Percentiles rank a stretch among this genome's conserved stretches.
phyloP scores from a whole-genome alignment of 2,888 invertebrate genomes.

The Dichetophora obliterata region DNA sequence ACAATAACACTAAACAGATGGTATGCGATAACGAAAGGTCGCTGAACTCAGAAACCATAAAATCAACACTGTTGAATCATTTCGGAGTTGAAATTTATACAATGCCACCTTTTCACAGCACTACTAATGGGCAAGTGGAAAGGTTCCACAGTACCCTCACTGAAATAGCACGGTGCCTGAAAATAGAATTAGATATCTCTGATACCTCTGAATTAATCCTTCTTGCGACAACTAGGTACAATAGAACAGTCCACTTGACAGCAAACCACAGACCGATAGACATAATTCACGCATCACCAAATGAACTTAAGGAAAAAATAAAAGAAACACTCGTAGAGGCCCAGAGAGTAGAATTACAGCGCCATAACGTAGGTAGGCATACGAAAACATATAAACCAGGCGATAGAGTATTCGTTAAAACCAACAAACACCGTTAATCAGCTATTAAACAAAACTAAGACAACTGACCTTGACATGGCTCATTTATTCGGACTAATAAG shows the following conservation, averaged over 20 bases:
- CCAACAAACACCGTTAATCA: neutral
- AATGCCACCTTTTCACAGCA: slow-evolving; percentile 44
- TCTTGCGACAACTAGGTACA: slow-evolving; percentile 42
- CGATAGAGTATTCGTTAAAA: slow-evolving; percentile 8
- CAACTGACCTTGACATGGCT: too few relatives aligned
- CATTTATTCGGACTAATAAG: too few relatives aligned
- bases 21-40: slow-evolving; percentile 41
- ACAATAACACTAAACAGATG: slow-evolving; percentile 36
- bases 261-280: slow-evolving; percentile 33
- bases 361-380: too few relatives aligned
- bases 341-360: too few relatives aligned
- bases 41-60: slow-evolving; percentile 30
- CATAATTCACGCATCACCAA: slow-evolving; percentile 15
- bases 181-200: slow-evolving; percentile 41
- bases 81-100: slow-evolving; percentile 26
- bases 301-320: neutral
- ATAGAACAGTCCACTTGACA: slow-evolving; percentile 41
- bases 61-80: slow-evolving; percentile 36
- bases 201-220: slow-evolving; percentile 41
- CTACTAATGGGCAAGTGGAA: slow-evolving; percentile 45
- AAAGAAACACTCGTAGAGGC: too few relatives aligned
- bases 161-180: slow-evolving; percentile 45
- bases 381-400: neutral
- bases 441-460: too few relatives aligned
- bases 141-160: slow-evolving; percentile 43